A percentile compares a stretch with the other conserved stretches of the same genome.
phyloP scores from a whole-genome alignment of 1,140 invertebrate genomes.

The Heliconius eleuchia region DNA sequence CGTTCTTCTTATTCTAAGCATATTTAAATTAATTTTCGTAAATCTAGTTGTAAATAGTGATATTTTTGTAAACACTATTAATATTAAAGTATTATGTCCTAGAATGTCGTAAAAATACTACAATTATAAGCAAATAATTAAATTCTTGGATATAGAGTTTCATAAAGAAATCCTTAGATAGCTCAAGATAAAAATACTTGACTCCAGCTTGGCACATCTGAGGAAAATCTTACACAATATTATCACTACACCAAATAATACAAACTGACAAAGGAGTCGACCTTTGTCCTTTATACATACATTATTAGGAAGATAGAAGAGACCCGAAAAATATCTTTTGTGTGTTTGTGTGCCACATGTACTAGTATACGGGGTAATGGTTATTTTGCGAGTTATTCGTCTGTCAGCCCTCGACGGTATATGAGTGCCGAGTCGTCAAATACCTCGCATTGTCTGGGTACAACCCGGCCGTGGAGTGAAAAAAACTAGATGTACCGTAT shows the following conservation, averaged over 20 bases:
- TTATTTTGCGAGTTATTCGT: conserved; percentile 58
- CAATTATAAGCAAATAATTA: too few species aligned
- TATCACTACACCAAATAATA: conserved; percentile 40
- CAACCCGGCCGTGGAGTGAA: conserved; percentile 27
- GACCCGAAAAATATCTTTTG: conserved; percentile 48
- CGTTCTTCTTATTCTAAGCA: too few species aligned
- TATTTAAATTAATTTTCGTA: too few species aligned
- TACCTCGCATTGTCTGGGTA: conserved; percentile 36
- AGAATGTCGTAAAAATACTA: too few species aligned
- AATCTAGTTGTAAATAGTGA: too few species aligned
- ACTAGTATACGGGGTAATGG: conserved; percentile 44
- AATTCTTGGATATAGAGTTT: background rate
- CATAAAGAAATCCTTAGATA: background rate
- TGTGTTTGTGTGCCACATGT: conserved; percentile 37
- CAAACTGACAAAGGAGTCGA: conserved; percentile 37
- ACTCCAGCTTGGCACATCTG: background rate
- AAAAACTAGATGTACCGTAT: conserved; percentile 30
- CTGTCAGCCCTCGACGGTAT: conserved; percentile 45
- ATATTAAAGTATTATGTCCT: too few species aligned
- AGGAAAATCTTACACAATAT: conserved; percentile 36
- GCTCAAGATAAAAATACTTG: background rate
- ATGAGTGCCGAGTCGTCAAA: conserved; percentile 43
- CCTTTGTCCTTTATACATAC: conserved; percentile 57
- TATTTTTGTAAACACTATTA: too few species aligned
- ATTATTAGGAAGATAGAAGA: conserved; percentile 51